Evolutionary conservation across 1,140 invertebrate genomes (phyloP).

Genomic region (Eufriesea mexicana): DNA sequence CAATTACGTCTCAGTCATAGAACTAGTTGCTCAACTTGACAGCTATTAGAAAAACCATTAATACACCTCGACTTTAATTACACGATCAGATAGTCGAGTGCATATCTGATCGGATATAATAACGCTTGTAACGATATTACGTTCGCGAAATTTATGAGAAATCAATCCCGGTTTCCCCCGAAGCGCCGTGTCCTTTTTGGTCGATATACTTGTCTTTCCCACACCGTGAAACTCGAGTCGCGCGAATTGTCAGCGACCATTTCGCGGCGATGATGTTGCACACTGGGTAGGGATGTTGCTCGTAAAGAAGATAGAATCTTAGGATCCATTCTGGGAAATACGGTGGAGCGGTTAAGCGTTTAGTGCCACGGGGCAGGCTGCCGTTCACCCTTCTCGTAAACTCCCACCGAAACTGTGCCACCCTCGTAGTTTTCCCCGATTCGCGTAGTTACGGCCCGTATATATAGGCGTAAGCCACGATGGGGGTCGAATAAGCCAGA

Average conservation of each 20-base stretch:
- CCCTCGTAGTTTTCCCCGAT: conserved; percentile 43
- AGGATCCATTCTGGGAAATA: conserved; percentile 66
- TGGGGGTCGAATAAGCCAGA: conserved; percentile 57
- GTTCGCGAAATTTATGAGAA: no score
- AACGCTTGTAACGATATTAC: no score
- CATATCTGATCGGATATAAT: no score
- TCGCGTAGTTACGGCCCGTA: conserved; percentile 17
- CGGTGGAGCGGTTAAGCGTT: conserved; percentile 69
- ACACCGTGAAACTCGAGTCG: background rate
- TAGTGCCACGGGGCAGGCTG: conserved; percentile 56
- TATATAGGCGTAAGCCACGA: conserved; percentile 35
- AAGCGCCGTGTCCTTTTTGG: no score
- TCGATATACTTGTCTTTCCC: no score
- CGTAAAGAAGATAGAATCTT: conserved; percentile 50
- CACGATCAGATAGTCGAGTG: no score
- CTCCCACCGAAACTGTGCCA: conserved; percentile 38
- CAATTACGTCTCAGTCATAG: no score
- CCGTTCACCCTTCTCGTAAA: conserved; percentile 54
- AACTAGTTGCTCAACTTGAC: no score
- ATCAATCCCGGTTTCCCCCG: no score
- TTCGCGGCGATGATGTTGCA: background rate
- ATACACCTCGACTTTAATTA: no score
- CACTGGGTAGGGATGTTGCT: conserved; percentile 1
- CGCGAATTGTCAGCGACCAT: background rate
- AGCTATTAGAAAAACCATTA: no score